These are phyloP conservation scores for Micropoecilia bifurca DNA, from an alignment of 2,797 vertebrate genomes.

Conservation along the genomic window DNA sequence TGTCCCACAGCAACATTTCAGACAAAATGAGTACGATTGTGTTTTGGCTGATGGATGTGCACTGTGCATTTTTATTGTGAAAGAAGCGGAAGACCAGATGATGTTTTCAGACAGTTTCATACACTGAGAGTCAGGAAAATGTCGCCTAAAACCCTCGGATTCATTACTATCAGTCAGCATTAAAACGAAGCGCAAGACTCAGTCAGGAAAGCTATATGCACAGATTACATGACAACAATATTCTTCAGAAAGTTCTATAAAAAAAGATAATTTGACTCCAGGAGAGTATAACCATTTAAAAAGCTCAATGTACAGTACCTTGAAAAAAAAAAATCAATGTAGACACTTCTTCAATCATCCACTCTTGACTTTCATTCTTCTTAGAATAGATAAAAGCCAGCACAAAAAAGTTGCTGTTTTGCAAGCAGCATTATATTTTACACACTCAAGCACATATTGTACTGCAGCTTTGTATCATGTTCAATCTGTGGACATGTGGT, in stretches of 20 bases:
- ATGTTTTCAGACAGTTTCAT: neutral
- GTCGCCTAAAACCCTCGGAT: neutral
- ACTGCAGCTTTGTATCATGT: neutral
- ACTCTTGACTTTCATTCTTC: neutral
- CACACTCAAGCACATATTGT: neutral
- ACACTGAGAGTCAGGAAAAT: neutral
- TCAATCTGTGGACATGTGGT: neutral
- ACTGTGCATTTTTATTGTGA: neutral
- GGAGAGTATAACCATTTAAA: neutral
- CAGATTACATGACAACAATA: neutral
- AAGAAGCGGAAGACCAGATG: neutral
- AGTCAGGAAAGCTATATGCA: neutral
- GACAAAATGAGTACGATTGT: neutral
- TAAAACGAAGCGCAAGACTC: neutral
- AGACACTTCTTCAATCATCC: neutral
- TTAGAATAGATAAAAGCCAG: neutral
- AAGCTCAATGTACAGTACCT: neutral
- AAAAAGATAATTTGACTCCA: neutral
- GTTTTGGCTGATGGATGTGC: neutral
- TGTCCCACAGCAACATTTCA: neutral
- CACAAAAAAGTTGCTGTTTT: neutral
- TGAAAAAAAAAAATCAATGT: neutral
- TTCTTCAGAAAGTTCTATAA: neutral
- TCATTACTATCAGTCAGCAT: neutral
- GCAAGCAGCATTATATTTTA: neutral